Evolutionary conservation across 2,888 invertebrate genomes (phyloP).

Genomic region (Cosmia trapezina): DNA sequence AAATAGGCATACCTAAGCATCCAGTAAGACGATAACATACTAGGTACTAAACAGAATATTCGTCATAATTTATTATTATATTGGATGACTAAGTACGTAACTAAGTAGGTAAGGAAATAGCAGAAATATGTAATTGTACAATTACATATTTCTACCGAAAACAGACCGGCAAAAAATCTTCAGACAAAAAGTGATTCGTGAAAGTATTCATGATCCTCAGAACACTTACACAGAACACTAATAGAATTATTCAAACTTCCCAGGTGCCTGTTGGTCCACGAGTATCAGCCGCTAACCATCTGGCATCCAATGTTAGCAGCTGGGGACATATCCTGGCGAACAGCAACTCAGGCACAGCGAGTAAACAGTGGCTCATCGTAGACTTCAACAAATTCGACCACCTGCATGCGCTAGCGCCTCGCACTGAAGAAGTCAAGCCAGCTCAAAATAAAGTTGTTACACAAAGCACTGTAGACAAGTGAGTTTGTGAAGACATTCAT

Average conservation of each 20-base stretch:
- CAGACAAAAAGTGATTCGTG: neutral
- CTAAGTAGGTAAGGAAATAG: no score
- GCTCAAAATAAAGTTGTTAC: constrained; percentile 75
- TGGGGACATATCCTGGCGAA: constrained; percentile 93
- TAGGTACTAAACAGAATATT: constrained; percentile 7
- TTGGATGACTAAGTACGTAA: neutral
- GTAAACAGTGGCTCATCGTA: constrained; percentile 96
- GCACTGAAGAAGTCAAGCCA: constrained; percentile 45
- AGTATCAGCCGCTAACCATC: constrained; percentile 95
- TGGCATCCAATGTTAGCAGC: constrained; percentile 92
- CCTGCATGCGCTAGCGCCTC: constrained; percentile 66
- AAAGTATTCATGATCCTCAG: neutral
- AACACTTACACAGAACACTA: neutral
- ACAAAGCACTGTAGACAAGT: constrained; percentile 81
- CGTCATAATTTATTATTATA: neutral
- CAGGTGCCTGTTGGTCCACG: constrained; percentile 94
- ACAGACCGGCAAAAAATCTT: no score
- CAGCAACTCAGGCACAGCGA: constrained; percentile 95
- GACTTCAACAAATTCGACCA: constrained; percentile 92
- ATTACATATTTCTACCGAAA: neutral
- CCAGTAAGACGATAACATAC: neutral
- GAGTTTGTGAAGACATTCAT: constrained; percentile 56
- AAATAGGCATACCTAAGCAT: neutral
- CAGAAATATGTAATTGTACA: neutral
- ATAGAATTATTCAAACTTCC: constrained; percentile 26